Conservation (phyloP, 1,140 invertebrate genomes). For the Drosophila ananassae region DNA sequence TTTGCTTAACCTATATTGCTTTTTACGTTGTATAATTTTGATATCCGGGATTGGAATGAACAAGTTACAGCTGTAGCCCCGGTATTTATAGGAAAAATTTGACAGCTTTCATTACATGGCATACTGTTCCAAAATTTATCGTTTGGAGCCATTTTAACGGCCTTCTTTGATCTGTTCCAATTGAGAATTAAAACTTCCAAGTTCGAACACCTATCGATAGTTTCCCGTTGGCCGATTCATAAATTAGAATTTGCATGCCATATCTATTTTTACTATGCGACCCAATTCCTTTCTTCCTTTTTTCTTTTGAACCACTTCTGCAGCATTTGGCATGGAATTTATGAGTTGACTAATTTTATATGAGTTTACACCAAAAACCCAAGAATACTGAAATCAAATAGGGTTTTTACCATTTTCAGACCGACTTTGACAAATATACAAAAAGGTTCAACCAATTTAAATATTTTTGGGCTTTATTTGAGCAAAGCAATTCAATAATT, state of each 20-base stretch:
- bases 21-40: not conserved
- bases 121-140: conserved; percentile 5
- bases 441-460: conserved; percentile 10
- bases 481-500: conserved; percentile 73
- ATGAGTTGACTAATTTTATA: conserved; percentile 62
- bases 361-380: conserved; percentile 52
- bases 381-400: conserved; percentile 50
- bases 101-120: conserved; percentile 2
- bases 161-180: conserved; percentile 17
- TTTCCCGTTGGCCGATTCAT: conserved; percentile 40
- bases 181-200: not conserved
- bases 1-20: not conserved
- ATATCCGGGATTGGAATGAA: not conserved
- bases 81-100: not conserved
- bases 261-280: conserved; percentile 21
- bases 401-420: conserved; percentile 74
- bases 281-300: conserved; percentile 1
- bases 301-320: conserved; percentile 40
- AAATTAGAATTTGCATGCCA: conserved; percentile 71
- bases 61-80: not conserved
- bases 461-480: conserved; percentile 20
- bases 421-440: conserved; percentile 66
- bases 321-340: conserved; percentile 74
- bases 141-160: not conserved
- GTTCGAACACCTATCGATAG: conserved; percentile 2